Evolutionary conservation across 1,140 invertebrate species (phyloP), one percentile per base, ranked within the genome.

Genomic region (Chlorops oryzae): DNA sequence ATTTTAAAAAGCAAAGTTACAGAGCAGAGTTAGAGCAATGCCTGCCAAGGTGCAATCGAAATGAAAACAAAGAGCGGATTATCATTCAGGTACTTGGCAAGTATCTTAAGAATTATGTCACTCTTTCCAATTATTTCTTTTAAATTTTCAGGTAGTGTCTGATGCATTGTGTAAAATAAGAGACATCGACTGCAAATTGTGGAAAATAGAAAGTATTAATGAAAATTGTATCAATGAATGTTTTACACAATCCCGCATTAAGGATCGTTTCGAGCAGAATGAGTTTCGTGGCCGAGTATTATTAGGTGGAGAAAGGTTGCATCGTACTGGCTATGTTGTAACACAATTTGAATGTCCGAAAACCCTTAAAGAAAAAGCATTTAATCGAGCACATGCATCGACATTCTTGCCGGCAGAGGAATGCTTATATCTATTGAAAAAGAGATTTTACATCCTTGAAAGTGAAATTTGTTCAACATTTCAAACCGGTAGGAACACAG

Each of bases 241-340:
- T 17, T 67, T 63, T n/a, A 34, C 52, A 5, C 40, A 61, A 20
- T 61, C 62, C 0, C 48, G 58, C 22, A 67, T 67, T 35, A 67
- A 55, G 24, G 64, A 67, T 18, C 60, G 64, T 1, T 67, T 67
- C 9, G 64, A 67, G 20, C 64, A 67, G 21, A 67, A 67, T 43
- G 64, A 67, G 44, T 67, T 67, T 44, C 64, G 64, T 24, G 64
- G 64, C 9, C 62, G 64, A 3, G 57, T 67, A 34, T 39, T 67
- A 15, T 40, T 67, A 12, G 64, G 64, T 2, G 62, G 58, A 28
- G 57, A 61, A 35, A 51, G 37, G 0, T 55, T 64, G n/a, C 43
- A 47, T 0, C 61, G 62, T 12, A 61, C 64, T 4, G 49, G 56
- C 2, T 61, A 46, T 12, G 54, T 67, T 5, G 62, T 59, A n/a